These are phyloP conservation scores for Recurvirostra avosetta DNA, from an alignment of 2,113 vertebrate genomes.

Conservation along the genomic window DNA sequence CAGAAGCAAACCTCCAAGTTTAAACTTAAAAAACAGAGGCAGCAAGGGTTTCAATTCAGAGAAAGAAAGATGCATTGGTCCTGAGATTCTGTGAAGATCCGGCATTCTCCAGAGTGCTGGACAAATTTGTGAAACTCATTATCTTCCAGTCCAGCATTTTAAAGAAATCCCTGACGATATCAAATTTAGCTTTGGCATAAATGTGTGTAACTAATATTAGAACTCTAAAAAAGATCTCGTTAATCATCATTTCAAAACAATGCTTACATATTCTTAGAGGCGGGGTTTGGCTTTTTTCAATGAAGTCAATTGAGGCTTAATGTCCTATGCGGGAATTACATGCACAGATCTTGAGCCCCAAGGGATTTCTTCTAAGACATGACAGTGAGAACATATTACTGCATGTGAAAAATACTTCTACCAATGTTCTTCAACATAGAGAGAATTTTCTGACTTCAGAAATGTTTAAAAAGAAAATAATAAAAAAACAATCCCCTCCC, in stretches of 20 bases:
- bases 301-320: background rate
- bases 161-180: background rate
- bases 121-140: constrained; percentile 21
- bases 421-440: background rate
- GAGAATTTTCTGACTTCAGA: background rate
- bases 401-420: background rate
- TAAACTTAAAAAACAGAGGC: constrained; percentile 53
- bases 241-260: background rate
- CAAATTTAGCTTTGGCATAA: background rate
- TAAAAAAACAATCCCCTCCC: background rate
- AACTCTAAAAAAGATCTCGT: background rate
- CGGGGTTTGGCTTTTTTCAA: background rate
- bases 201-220: constrained; percentile 13
- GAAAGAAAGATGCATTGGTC: background rate
- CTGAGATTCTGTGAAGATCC: background rate
- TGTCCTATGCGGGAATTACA: background rate
- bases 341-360: background rate
- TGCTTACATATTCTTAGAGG: background rate
- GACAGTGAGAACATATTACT: background rate
- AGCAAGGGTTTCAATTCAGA: constrained; percentile 24
- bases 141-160: background rate
- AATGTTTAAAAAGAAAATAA: background rate
- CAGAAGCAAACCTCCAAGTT: constrained; percentile 55
- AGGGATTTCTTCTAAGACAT: background rate
- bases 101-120: background rate